Evolutionary conservation across 2,113 vertebrate genomes (phyloP), one percentile per base, ranked within the genome.

Genomic region (Elephantulus edwardii): DNA sequence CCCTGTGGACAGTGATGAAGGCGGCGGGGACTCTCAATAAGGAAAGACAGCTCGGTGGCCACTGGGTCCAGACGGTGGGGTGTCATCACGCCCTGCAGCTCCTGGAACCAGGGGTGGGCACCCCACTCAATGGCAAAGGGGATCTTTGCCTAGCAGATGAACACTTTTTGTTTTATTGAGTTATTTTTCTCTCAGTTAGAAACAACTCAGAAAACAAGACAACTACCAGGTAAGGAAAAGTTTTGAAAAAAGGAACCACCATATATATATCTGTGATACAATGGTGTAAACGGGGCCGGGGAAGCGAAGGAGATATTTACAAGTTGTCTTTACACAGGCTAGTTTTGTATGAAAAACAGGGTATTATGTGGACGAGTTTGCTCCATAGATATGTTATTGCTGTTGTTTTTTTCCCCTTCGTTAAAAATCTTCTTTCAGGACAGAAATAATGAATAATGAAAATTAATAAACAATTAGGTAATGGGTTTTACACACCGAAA

Each of bases 201-300:
- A 98, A 98, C 97, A 98, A 98, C 97, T 96, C 97, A 93, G 97
- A 97, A 98, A 98, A 98, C 97, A 96, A 98, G 97, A 98, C 98
- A 95, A 96, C 98, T 98, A 98, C 97, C 97, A 97, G 97, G 97
- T 98, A 98, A 98, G 98, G 98, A 80, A 98, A 97, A 97, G 97
- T 97, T 97, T 95, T 96, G 97, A 96, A 97, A 98, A 98, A 98
- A 98, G 97, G 97, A 98, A 97, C 98, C 98, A 98, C 98, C 98
- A 98, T 98, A 97, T 98, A 98, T 98, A 98, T 96, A 97, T n/a
- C n/a, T 98, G 98, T 98, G 98, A 98, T 98, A 98, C 98, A 95
- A 30, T 92, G 50, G 66, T 68, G 66, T 68, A 38, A 98, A 98
- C 98, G 97, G 97, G n/a, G n/a, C n/a, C n/a, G n/a, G n/a, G n/a